Evolutionary conservation across 2,797 vertebrate species (phyloP).

Genomic region (Gobionotothen gibberifrons): DNA sequence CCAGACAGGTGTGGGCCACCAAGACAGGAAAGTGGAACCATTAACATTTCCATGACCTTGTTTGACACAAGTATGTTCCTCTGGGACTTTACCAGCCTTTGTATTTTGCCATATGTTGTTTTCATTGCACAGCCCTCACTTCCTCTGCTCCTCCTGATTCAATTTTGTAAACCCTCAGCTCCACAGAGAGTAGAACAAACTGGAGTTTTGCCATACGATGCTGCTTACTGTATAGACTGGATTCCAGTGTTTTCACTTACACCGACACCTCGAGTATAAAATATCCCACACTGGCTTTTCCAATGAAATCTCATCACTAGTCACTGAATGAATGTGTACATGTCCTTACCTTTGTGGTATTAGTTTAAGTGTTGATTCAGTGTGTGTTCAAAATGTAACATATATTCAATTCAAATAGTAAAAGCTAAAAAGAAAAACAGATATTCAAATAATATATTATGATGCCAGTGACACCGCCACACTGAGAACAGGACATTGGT

Average conservation of each 20-base stretch:
- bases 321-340: background rate
- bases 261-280: background rate
- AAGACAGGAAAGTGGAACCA: slow-evolving; percentile 39
- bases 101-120: slow-evolving; percentile 61
- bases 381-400: no score
- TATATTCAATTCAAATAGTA: no score
- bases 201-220: background rate
- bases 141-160: slow-evolving; percentile 51
- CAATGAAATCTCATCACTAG: background rate
- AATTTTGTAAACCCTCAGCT: slow-evolving; percentile 11
- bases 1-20: slow-evolving; percentile 4
- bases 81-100: slow-evolving; percentile 56
- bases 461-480: no score
- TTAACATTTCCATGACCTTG: slow-evolving; percentile 56
- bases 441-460: no score
- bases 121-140: slow-evolving; percentile 50
- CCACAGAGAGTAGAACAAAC: background rate
- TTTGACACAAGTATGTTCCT: slow-evolving; percentile 49
- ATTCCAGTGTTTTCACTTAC: slow-evolving; percentile 14
- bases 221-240: slow-evolving; percentile 1
- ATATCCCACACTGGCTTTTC: background rate
- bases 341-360: background rate
- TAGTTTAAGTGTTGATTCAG: no score
- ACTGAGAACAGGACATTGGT: no score
- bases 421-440: no score